phyloP scores from a whole-genome alignment of 2,888 invertebrate species.

The Vandiemenella viatica region DNA sequence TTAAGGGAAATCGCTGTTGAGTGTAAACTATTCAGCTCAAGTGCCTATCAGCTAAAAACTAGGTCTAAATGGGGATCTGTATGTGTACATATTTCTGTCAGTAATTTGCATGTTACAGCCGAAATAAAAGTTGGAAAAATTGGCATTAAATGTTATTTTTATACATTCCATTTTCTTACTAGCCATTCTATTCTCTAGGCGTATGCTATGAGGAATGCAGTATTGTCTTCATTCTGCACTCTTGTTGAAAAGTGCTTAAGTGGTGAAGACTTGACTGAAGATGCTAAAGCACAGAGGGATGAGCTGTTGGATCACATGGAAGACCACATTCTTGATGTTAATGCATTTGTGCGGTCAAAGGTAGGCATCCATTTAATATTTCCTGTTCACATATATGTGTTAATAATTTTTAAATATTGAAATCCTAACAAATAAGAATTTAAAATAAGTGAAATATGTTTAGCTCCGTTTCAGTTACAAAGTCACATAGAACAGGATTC shows the following conservation, averaged over 20 bases:
- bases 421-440: neutral
- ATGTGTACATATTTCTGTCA: no score
- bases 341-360: conserved; percentile 75
- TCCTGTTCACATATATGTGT: neutral
- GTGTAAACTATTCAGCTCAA: no score
- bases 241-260: conserved; percentile 56
- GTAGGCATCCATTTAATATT: conserved; percentile 26
- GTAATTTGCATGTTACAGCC: no score
- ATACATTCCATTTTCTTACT: no score
- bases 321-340: conserved; percentile 69
- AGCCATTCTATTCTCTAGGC: no score
- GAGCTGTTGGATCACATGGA: conserved; percentile 63
- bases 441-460: no score
- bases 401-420: neutral
- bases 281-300: conserved; percentile 52
- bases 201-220: conserved; percentile 56
- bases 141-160: no score
- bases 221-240: conserved; percentile 68
- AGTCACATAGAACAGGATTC: neutral
- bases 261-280: conserved; percentile 53
- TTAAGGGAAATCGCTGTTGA: no score
- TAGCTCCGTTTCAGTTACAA: no score
- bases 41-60: no score
- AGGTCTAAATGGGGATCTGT: no score
- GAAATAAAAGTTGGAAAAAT: no score